Conservation (phyloP, 2,888 invertebrate genomes). For the Calliopum simillimum region DNA sequence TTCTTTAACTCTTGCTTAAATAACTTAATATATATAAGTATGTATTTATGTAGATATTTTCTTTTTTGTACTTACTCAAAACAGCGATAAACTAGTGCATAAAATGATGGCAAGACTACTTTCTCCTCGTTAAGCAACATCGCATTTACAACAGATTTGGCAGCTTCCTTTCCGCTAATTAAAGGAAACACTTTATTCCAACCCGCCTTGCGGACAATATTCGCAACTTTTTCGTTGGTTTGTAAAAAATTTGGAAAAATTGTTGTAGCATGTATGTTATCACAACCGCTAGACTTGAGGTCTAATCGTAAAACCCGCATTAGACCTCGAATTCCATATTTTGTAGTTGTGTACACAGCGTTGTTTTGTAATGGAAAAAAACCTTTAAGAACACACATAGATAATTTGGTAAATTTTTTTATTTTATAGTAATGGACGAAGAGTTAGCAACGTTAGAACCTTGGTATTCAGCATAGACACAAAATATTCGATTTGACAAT, state of each 20-base stretch:
- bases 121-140: constrained; percentile 53
- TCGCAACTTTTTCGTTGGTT: constrained; percentile 49
- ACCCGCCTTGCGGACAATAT: constrained; percentile 9
- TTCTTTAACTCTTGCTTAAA: too few relatives aligned
- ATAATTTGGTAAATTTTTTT: not conserved
- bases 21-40: too few relatives aligned
- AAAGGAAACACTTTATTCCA: constrained; percentile 42
- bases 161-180: constrained; percentile 47
- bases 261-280: constrained; percentile 52
- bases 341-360: constrained; percentile 55
- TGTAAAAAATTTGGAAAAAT: constrained; percentile 63
- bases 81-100: constrained; percentile 36
- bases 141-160: constrained; percentile 48
- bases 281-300: constrained; percentile 48
- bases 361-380: constrained; percentile 14
- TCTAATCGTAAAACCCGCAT: constrained; percentile 57
- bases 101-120: constrained; percentile 49
- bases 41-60: too few relatives aligned
- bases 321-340: constrained; percentile 58
- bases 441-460: too few relatives aligned
- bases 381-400: constrained; percentile 8
- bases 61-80: constrained; percentile 41
- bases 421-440: too few relatives aligned
- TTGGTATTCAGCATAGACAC: too few relatives aligned
- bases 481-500: too few relatives aligned